These are phyloP conservation scores for Eidolon dupreanum DNA, from an alignment of 2,797 vertebrate genomes.

Conservation along the genomic window DNA sequence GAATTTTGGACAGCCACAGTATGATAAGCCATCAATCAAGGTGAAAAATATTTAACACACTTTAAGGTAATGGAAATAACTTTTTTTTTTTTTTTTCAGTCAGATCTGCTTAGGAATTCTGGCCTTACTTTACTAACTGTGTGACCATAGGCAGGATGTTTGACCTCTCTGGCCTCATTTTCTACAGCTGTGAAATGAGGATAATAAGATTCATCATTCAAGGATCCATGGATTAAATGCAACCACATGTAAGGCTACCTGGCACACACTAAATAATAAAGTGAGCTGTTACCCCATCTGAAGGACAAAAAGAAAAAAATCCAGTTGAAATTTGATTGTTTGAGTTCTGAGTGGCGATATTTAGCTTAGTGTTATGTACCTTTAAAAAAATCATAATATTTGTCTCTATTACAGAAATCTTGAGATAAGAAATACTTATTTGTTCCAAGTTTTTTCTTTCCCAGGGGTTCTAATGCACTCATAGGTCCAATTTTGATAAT, in stretches of 20 bases:
- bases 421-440: conserved; percentile 31
- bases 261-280: not conserved
- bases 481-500: conserved; percentile 42
- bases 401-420: conserved; percentile 29
- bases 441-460: conserved; percentile 64
- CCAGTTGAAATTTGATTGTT: not conserved
- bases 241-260: not conserved
- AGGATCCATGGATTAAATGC: not conserved
- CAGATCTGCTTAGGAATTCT: not conserved
- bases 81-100: not conserved
- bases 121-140: not conserved
- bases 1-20: not conserved
- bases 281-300: not conserved
- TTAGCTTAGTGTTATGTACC: not conserved
- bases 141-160: not conserved
- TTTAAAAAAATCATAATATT: not conserved
- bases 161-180: not conserved
- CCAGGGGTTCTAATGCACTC: conserved; percentile 33
- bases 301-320: not conserved
- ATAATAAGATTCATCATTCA: not conserved
- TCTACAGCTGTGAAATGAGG: not conserved
- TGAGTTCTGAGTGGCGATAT: not conserved
- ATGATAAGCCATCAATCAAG: not conserved
- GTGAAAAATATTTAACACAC: not conserved
- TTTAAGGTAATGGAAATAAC: not conserved